phyloP scores from a whole-genome alignment of 2,888 invertebrate species.

The Caenorhabditis sp. region DNA sequence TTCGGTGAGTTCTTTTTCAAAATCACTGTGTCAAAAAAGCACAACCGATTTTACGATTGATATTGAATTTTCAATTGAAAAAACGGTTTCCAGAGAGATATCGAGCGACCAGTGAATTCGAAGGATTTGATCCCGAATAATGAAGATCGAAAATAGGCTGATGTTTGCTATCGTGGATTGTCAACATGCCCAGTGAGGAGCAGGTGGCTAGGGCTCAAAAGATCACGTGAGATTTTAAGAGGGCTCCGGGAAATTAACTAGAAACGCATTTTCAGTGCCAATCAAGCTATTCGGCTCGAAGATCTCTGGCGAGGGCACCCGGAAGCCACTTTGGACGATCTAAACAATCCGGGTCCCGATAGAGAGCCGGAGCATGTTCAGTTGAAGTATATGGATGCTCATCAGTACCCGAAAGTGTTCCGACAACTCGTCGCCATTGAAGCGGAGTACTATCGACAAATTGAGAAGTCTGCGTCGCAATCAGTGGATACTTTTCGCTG shows the following conservation, averaged over 20 bases:
- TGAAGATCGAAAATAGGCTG: too few relatives aligned
- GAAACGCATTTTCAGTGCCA: constrained; percentile 72
- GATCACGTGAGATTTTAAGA: constrained; percentile 87
- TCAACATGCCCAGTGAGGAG: constrained; percentile 96
- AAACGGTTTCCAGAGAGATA: too few relatives aligned
- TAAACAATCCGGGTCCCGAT: constrained; percentile 98
- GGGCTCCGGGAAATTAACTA: too few relatives aligned
- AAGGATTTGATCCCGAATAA: too few relatives aligned
- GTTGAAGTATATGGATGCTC: constrained; percentile 94
- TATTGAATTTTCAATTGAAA: too few relatives aligned
- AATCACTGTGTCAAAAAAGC: too few relatives aligned
- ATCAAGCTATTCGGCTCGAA: constrained; percentile 97
- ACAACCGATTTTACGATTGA: too few relatives aligned
- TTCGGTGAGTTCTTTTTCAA: too few relatives aligned
- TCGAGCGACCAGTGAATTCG: too few relatives aligned
- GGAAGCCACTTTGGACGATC: constrained; percentile 97
- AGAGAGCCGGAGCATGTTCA: constrained; percentile 96
- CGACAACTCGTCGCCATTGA: constrained; percentile 97
- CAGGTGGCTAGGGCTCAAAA: constrained; percentile 96
- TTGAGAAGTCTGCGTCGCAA: constrained; percentile 93
- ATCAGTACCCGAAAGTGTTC: constrained; percentile 98
- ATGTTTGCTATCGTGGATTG: constrained; percentile 97
- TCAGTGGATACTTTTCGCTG: constrained; percentile 98
- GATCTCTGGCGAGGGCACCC: constrained; percentile 99
- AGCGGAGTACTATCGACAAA: constrained; percentile 97